Evolutionary conservation across 2,113 vertebrate species (phyloP), one percentile per base, ranked within the genome.

Genomic region (Syngnathus floridae): DNA sequence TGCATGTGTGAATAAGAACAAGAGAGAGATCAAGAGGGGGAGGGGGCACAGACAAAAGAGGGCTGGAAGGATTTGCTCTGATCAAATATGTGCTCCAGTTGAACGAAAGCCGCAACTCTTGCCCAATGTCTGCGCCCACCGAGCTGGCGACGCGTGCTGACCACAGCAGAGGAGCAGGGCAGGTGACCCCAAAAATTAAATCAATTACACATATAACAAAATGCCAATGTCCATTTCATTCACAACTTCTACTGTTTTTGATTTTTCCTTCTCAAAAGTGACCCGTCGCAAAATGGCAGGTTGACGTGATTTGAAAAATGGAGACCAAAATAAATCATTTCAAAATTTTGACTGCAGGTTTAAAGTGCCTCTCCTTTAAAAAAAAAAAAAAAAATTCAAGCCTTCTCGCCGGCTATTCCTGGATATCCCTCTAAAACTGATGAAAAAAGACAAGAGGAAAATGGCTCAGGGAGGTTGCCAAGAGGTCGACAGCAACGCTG

Each of bases 71-170:
- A 80, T 85, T 85, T 79, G 69, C 76, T 65, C 82, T 83, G 82
- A 90, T 85, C 84, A 90, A 91, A 90, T 87, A 88, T 87, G 87
- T 88, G 84, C 80, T 84, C 79, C 76, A 84, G 85, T 86, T 84
- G 38, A 61, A 84, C 88, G 82, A 89, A 90, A 90, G 84, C 83
- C 85, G 82, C 77, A 76, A 87, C 84, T 88, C 87, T 84, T 79
- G 88, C 78, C 78, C 76, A 79, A 89, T 87, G 78, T 87, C 56
- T 76, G 78, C 56, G 40, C 1, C 22, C 78, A 85, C 80, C 80
- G 87, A 82, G 80, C 26, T 31, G 26, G 26, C 2, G 26, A 31
- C 26, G 26, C 26, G 26, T 31, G 26, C 26, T 31, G 26, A 31
- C 26, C 26, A 31, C 26, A 31, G 26, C 26, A 31, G 26, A 31